Percentiles rank a stretch among this genome's conserved stretches.
These are phyloP conservation scores for Athalia circularis DNA, from an alignment of 2,888 invertebrate species.

Conservation along the genomic window DNA sequence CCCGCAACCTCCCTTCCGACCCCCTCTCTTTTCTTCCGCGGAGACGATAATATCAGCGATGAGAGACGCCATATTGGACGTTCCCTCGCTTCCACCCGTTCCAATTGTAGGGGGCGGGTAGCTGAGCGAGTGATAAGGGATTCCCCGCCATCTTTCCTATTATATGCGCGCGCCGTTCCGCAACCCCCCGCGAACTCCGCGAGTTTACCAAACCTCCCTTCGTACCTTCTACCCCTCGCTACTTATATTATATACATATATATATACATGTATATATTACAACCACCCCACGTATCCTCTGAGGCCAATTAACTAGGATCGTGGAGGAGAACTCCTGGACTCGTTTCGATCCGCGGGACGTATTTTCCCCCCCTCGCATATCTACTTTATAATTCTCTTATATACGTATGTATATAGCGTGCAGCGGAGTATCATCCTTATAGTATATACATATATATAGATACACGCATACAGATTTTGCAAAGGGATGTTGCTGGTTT, in stretches of 20 bases:
- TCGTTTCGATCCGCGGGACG: conserved; percentile 34
- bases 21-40: background rate
- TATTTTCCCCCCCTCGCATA: background rate
- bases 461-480: background rate
- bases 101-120: conserved; percentile 61
- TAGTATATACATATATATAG: background rate
- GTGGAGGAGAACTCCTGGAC: conserved; percentile 20
- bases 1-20: background rate
- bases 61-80: conserved; percentile 71
- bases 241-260: background rate
- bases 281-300: background rate
- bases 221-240: too few species aligned
- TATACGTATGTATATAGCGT: background rate
- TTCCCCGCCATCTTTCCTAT: conserved; percentile 65
- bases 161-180: conserved; percentile 56
- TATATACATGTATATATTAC: background rate
- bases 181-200: background rate
- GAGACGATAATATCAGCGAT: conserved; percentile 71
- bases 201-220: conserved; percentile 1
- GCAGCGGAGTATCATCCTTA: too few species aligned
- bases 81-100: conserved; percentile 60
- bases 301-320: conserved; percentile 43
- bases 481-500: background rate
- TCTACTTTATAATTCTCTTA: background rate
- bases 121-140: conserved; percentile 64